Evolutionary conservation across 2,113 vertebrate genomes (phyloP).

Genomic region (Scomber scombrus): DNA sequence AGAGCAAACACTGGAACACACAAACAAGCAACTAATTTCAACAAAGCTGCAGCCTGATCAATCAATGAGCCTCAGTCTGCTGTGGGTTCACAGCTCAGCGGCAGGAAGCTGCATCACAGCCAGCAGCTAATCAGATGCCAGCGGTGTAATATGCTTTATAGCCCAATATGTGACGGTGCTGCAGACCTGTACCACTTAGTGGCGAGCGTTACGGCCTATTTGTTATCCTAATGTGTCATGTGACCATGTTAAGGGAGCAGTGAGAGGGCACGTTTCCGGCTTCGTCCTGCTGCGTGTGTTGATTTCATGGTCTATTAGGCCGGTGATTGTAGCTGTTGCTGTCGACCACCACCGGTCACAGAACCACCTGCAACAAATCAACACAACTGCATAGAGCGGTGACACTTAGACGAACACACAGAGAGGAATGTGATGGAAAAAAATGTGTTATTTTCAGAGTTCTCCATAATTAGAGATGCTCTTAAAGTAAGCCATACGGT

Average conservation of each 20-base stretch:
- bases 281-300: conserved; percentile 42
- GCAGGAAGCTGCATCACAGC: conserved; percentile 25
- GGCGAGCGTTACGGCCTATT: conserved; percentile 33
- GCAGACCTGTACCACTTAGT: conserved; percentile 22
- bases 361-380: conserved; percentile 30
- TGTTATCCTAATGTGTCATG: conserved; percentile 58
- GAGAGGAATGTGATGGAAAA: not conserved
- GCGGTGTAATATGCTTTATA: conserved; percentile 19
- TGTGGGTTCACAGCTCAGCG: conserved; percentile 3
- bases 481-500: too few relatives aligned
- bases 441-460: not conserved
- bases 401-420: conserved; percentile 19
- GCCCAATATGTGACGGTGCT: not conserved
- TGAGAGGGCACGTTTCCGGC: conserved; percentile 20
- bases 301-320: conserved; percentile 73
- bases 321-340: conserved; percentile 51
- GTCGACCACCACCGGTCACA: conserved; percentile 56
- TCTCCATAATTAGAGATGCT: not conserved
- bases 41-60: not conserved
- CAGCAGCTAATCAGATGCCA: conserved; percentile 1
- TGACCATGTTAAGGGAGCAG: conserved; percentile 45
- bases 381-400: not conserved
- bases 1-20: conserved; percentile 7
- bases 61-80: conserved; percentile 5
- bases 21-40: conserved; percentile 8